Evolutionary conservation across 2,797 vertebrate genomes (phyloP), one percentile per base, ranked within the genome.

Genomic region (Capromys pilorides): DNA sequence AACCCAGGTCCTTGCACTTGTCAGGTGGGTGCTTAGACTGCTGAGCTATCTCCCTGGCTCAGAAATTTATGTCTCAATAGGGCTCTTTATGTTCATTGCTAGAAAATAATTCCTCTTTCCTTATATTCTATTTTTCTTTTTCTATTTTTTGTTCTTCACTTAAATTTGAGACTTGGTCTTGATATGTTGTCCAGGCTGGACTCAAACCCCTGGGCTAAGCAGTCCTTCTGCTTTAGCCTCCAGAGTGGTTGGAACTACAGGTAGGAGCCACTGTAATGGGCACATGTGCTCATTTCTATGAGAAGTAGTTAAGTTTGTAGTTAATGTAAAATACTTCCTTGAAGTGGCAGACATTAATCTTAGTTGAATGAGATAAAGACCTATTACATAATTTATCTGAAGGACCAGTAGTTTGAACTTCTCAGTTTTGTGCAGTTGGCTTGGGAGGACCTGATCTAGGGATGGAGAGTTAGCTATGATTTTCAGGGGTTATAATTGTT

Each of bases 301-400:
- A 85, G 69, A 95, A 88, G 41, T 39, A 78, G 5, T 69, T 89
- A 93, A 84, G n/a, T 77, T 88, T 69, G 28, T 91, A 45, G 54
- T 86, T 83, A 90, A 82, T 94, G 18, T 83, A 86, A 94, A 96
- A 87, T 91, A 45, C 31, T 96, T 92, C 28, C 41, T 14, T 94
- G 41, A 93, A 91, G 88, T 89, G 51, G 21, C 31, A 91, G 45
- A 49, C 11, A 39, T 95, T 96, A 31, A 49, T 86, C 11, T n/a
- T 87, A 69, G 57, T 49, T 54, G 85, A 90, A 80, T 90, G 59
- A 94, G 51, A 39, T 92, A 71, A 84, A 54, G 51, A 79, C 1
- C 49, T 31, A 22, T 49, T 73, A 22, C 71, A 80, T 88, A 80
- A 83, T 83, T 94, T 5, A 41, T 41, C 18, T 54, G 18, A 90